Base-by-base conservation (phyloP, 2,888 invertebrate genomes). In the Trachelus iudaicus region DNA sequence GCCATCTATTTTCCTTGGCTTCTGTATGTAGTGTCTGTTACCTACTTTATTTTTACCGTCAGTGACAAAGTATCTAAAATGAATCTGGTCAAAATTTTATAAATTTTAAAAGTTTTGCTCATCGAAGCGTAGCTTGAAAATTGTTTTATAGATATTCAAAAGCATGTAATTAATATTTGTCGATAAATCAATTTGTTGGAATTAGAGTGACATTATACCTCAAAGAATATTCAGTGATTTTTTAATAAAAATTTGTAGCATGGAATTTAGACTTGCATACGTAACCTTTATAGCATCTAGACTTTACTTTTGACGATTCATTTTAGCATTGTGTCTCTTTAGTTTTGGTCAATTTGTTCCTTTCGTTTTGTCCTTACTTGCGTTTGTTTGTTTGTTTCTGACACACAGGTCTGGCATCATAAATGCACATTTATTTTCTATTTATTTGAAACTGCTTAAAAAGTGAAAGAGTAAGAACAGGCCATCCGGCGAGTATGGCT, bases 361-460 rank as follows among this genome's bases (percentile, higher is more conserved):
- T 82, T 81, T 80, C 77, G 85, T 87, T 86, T 85, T 86, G 82
- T 89, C 86, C 86, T 89, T 86, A 89, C 84, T 88, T 87, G 87
- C 87, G 84, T 89, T 86, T 90, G 88, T 90, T 91, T 91, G 89
- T 91, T 91, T 91, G 90, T 91, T 91, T 91, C 89, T 91, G 86
- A 89, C 86, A 88, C 89, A 87, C 91, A 91, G 91, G 91, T 91
- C 89, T 89, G 89, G 86, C 90, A 87, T 88, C 90, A 88, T 83
- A 85, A 84, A 84, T 88, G 88, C 86, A 90, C 87, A 89, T 90
- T 91, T 90, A 90, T 90, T 91, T 90, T 90, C 87, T 88, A 90
- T 90, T 90, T 88, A 89, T 89, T 91, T 90, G 88, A 81, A 56
- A 33, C 84, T 80, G 81, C 87, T 87, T 87, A 80, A 83, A 81